A percentile compares a stretch with the other conserved stretches of the same genome.
These are phyloP conservation scores for Drosophila sp. DNA, from an alignment of 1,140 invertebrate genomes.

Conservation along the genomic window DNA sequence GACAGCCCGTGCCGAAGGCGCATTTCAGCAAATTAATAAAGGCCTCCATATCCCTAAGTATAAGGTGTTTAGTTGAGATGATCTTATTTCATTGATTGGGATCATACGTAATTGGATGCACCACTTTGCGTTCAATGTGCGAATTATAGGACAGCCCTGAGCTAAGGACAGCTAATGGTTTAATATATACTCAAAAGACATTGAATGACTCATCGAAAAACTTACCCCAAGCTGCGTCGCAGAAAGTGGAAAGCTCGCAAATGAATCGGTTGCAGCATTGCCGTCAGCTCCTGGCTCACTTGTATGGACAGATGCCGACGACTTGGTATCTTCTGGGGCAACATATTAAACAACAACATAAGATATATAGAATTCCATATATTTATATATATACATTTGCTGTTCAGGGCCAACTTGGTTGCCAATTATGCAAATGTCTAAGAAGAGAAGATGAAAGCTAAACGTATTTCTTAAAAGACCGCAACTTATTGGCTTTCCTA, in stretches of 20 bases:
- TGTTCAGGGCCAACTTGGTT: conserved; percentile 50
- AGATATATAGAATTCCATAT: conserved; percentile 10
- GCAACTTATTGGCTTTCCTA: neutral
- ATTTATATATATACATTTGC: neutral
- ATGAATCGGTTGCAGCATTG: neutral
- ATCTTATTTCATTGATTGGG: neutral
- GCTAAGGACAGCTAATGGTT: conserved; percentile 20
- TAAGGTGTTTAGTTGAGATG: neutral
- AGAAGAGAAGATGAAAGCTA: conserved; percentile 4
- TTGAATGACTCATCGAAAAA: neutral
- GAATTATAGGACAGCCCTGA: conserved; percentile 22
- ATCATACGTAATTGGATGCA: conserved; percentile 47
- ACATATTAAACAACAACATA: conserved; percentile 7
- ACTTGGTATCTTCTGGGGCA: neutral
- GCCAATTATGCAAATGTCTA: conserved; percentile 64
- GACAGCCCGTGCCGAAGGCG: conserved; percentile 59
- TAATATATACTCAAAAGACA: neutral
- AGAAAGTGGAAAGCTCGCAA: conserved; percentile 3
- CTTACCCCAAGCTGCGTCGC: conserved; percentile 46
- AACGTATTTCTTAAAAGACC: neutral
- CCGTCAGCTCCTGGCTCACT: conserved; percentile 4
- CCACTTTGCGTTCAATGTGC: neutral
- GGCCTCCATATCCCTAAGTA: conserved; percentile 48
- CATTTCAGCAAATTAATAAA: conserved; percentile 62
- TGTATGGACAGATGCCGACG: conserved; percentile 24